Evolutionary conservation across 2,888 invertebrate genomes (phyloP).

Genomic region (Danaus chrysippus): DNA sequence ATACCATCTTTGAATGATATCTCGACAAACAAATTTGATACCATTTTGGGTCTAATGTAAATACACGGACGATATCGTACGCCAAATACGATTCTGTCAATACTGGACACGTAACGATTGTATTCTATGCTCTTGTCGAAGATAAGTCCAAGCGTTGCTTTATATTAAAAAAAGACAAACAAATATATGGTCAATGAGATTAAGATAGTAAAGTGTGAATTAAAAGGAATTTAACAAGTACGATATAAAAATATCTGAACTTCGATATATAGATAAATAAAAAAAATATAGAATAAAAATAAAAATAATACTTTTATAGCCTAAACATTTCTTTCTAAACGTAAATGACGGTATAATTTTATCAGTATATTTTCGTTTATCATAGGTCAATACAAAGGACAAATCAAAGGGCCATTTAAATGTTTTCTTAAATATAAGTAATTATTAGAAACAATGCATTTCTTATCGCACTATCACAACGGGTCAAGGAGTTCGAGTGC

Average conservation of each 20-base stretch:
- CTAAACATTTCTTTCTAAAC: no score
- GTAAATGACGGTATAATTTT: no score
- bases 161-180: constrained; percentile 45
- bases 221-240: background rate
- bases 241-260: background rate
- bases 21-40: constrained; percentile 62
- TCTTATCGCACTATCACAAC: constrained; percentile 42
- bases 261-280: background rate
- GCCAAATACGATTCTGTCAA: constrained; percentile 59
- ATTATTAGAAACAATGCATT: constrained; percentile 47
- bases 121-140: constrained; percentile 49
- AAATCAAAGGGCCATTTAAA: constrained; percentile 15
- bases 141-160: constrained; percentile 56
- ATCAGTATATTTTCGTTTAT: background rate
- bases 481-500: constrained; percentile 66
- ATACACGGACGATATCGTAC: constrained; percentile 61
- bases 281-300: background rate
- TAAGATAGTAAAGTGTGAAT: background rate
- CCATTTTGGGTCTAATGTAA: constrained; percentile 44
- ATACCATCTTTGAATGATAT: constrained; percentile 58
- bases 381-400: background rate
- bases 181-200: background rate
- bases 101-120: constrained; percentile 53
- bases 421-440: constrained; percentile 31
- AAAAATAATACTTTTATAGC: no score